These are phyloP conservation scores for Proterorhinus semilunaris DNA, from an alignment of 2,113 vertebrate genomes.

Conservation along the genomic window DNA sequence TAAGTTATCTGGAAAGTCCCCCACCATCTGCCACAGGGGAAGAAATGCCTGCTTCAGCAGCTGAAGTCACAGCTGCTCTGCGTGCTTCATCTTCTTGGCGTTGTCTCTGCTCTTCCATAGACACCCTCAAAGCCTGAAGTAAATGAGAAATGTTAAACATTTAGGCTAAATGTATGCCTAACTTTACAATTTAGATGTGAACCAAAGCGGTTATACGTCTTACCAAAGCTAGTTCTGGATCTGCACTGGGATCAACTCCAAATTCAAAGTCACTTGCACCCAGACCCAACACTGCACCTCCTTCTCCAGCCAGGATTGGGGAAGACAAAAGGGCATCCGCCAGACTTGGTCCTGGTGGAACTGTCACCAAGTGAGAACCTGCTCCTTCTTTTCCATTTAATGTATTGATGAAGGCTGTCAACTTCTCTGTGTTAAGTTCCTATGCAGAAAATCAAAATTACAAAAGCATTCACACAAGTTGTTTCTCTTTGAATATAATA, in stretches of 20 bases:
- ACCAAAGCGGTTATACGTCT: conserved; percentile 35
- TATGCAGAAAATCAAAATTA: conserved; percentile 39
- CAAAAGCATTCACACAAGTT: background rate
- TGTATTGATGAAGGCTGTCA: conserved; percentile 91
- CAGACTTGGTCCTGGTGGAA: conserved; percentile 91
- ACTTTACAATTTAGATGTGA: background rate
- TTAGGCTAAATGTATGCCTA: background rate
- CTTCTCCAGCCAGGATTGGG: conserved; percentile 90
- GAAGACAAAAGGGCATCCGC: conserved; percentile 94
- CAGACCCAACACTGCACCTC: conserved; percentile 89
- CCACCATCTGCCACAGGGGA: conserved; percentile 81
- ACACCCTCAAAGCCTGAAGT: conserved; percentile 87
- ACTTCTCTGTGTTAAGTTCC: conserved; percentile 94
- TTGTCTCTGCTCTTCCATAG: conserved; percentile 96
- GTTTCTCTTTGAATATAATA: too few relatives aligned
- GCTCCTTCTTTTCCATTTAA: conserved; percentile 93
- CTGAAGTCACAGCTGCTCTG: conserved; percentile 84
- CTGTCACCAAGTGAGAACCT: conserved; percentile 92
- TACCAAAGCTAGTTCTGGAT: conserved; percentile 93
- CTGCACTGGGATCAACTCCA: conserved; percentile 92
- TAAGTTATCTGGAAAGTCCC: conserved; percentile 1
- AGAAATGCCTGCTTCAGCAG: conserved; percentile 83
- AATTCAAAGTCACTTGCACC: conserved; percentile 95
- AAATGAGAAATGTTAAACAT: background rate
- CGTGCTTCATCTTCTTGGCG: conserved; percentile 93